phyloP scores from a whole-genome alignment of 2,797 vertebrate genomes.

The Tapirus indicus region DNA sequence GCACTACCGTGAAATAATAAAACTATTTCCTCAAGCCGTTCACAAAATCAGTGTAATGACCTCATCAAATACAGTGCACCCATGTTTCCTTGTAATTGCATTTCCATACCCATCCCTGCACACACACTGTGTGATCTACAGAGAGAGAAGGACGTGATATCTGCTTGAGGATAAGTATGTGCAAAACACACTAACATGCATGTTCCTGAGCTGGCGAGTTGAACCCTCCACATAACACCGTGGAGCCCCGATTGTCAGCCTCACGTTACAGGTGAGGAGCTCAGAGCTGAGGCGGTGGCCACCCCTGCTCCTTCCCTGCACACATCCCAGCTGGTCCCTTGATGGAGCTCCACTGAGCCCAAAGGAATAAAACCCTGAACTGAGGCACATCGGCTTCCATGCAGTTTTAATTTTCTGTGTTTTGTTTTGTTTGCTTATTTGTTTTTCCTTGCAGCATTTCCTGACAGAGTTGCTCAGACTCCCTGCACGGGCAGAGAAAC shows the following conservation, averaged over 20 bases:
- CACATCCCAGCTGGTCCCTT: fast-evolving
- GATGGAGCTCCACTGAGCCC: not conserved
- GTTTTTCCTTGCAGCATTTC: not conserved
- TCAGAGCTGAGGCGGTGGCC: not conserved
- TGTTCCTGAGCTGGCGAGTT: not conserved
- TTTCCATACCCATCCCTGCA: not conserved
- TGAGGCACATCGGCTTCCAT: not conserved
- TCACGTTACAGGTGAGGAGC: not conserved
- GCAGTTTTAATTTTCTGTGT: not conserved
- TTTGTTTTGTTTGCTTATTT: not conserved
- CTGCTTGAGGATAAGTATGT: not conserved
- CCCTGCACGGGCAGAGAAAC: not conserved
- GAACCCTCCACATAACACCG: not conserved
- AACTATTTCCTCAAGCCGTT: not conserved
- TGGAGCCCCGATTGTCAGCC: not conserved
- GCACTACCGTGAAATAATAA: not conserved
- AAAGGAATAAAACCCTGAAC: not conserved
- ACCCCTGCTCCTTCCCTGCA: not conserved
- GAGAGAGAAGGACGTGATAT: not conserved
- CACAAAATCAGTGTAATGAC: not conserved
- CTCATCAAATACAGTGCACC: not conserved
- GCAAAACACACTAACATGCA: not conserved
- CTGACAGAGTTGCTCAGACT: not conserved
- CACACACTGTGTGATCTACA: not conserved
- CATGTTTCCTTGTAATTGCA: not conserved